Conservation (phyloP, 92 coral and sea anemone species). For the Zoanthus solanderi region DNA sequence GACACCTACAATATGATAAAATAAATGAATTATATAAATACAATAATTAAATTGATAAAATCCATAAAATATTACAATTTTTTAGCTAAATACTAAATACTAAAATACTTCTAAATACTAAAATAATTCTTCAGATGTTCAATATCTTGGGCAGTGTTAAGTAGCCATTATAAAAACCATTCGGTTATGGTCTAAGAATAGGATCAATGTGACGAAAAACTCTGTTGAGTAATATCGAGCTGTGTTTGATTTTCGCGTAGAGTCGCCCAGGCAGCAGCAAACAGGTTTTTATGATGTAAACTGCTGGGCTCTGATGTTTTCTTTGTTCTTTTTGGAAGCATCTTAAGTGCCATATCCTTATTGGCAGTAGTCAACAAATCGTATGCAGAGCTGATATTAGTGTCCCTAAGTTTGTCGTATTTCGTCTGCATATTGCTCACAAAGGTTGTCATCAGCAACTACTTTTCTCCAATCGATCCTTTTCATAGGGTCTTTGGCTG, state of each 20-base stretch:
- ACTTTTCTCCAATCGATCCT: too few species aligned
- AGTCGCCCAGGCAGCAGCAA: constrained; percentile 38
- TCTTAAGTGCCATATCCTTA: constrained; percentile 40
- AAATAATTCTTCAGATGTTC: constrained; percentile 12
- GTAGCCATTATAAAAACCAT: constrained; percentile 19
- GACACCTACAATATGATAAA: too few species aligned
- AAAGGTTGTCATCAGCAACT: too few species aligned
- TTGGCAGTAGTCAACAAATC: constrained; percentile 29
- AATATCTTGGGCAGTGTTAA: constrained; percentile 43
- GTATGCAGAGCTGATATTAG: constrained; percentile 23
- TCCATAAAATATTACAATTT: too few species aligned
- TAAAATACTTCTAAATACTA: too few species aligned
- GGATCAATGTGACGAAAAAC: constrained; percentile 33
- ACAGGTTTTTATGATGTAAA: constrained; percentile 45
- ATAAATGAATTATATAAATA: too few species aligned
- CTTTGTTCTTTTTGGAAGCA: constrained; percentile 38
- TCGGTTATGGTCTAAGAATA: constrained; percentile 41
- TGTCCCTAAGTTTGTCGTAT: constrained; percentile 26
- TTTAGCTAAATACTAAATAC: too few species aligned
- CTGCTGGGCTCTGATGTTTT: constrained; percentile 1
- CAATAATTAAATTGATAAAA: too few species aligned
- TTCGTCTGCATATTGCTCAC: not conserved
- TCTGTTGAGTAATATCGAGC: constrained; percentile 45
- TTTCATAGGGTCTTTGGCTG: constrained; percentile 14
- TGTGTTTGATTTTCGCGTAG: constrained; percentile 31